These are phyloP conservation scores for Polietes domitor DNA, from an alignment of 2,888 invertebrate genomes.

Conservation along the genomic window DNA sequence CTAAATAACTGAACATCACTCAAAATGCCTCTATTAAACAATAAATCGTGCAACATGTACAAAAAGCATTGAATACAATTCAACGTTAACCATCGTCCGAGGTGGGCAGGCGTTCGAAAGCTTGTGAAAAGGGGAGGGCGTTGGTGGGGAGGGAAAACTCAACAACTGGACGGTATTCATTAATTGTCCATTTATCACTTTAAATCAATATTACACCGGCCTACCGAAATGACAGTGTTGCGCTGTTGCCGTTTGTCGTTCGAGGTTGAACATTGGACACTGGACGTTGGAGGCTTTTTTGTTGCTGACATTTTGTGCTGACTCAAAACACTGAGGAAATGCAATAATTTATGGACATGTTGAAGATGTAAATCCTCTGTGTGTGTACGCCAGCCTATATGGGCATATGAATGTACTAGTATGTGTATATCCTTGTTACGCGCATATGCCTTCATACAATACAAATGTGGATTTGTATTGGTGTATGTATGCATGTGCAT, in stretches of 20 bases:
- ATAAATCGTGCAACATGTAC: constrained; percentile 22
- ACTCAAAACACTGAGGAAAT: constrained; percentile 60
- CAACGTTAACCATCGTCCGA: neutral
- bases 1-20: constrained; percentile 16
- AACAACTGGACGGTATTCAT: constrained; percentile 39
- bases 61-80: constrained; percentile 13
- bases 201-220: constrained; percentile 62
- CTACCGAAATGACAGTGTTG: constrained; percentile 54
- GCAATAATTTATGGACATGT: constrained; percentile 64
- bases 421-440: neutral
- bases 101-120: neutral
- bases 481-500: neutral
- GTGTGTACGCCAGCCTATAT: constrained; percentile 17
- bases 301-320: constrained; percentile 33
- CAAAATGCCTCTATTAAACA: constrained; percentile 24
- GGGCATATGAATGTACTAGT: neutral
- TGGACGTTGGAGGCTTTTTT: constrained; percentile 1
- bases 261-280: neutral
- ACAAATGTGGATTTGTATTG: constrained; percentile 1
- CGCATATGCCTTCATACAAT: neutral
- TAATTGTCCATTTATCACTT: constrained; percentile 67
- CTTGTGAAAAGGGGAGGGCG: neutral
- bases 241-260: constrained; percentile 9
- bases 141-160: neutral
- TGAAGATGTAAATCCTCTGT: constrained; percentile 64